Conservation (phyloP, 2,113 vertebrate genomes). For the Callaeas wilsoni region DNA sequence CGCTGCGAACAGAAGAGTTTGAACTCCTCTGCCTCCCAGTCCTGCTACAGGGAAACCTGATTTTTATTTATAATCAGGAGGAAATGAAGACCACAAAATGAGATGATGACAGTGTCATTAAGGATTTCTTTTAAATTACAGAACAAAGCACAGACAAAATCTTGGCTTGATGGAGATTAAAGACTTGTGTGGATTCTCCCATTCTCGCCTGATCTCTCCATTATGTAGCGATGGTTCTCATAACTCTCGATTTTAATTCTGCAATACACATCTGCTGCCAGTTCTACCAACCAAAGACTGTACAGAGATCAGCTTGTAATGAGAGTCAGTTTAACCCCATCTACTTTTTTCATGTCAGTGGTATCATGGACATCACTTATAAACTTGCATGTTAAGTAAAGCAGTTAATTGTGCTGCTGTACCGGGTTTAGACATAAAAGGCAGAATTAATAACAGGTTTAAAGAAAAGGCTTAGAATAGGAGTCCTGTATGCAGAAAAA, state of each 20-base stretch:
- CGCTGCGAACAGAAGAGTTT: background rate
- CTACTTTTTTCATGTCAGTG: background rate
- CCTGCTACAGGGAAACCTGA: background rate
- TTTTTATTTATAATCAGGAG: background rate
- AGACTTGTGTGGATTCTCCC: background rate
- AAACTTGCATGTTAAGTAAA: constrained; percentile 6
- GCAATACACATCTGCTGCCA: background rate
- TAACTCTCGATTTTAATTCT: background rate
- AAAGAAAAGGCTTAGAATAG: background rate
- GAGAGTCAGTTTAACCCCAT: constrained; percentile 4
- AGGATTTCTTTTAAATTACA: background rate
- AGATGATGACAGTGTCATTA: background rate
- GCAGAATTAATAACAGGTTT: constrained; percentile 22
- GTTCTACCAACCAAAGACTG: background rate
- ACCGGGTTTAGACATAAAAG: background rate
- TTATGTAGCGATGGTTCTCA: background rate
- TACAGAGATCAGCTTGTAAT: background rate
- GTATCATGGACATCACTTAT: background rate
- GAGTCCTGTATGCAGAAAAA: background rate
- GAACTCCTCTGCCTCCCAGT: background rate
- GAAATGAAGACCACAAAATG: background rate
- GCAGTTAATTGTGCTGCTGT: constrained; percentile 24
- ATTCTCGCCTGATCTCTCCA: background rate
- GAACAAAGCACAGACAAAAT: background rate
- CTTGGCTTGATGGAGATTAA: background rate